These are phyloP conservation scores for Perizoma flavofasciatum DNA, from an alignment of 2,888 invertebrate species.

Conservation along the genomic window DNA sequence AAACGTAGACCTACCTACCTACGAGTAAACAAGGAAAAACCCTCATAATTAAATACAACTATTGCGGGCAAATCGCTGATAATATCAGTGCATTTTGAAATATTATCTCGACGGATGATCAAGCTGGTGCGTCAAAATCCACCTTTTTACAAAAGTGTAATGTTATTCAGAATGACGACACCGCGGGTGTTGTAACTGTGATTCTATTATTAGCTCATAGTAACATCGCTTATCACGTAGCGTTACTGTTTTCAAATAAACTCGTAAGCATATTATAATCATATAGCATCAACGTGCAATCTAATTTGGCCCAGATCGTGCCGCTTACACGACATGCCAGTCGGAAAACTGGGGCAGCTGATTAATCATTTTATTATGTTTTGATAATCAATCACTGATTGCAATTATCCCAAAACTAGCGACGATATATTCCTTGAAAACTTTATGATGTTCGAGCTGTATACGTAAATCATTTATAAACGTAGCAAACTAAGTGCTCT, in stretches of 20 bases:
- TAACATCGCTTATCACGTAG: slow-evolving; percentile 39
- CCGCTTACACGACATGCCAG: slow-evolving; percentile 74
- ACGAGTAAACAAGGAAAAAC: slow-evolving; percentile 30
- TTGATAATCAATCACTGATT: slow-evolving; percentile 63
- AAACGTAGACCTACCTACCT: slow-evolving; percentile 8
- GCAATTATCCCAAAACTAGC: slow-evolving; percentile 58
- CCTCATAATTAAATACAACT: slow-evolving; percentile 26
- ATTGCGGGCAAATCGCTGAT: slow-evolving; percentile 26
- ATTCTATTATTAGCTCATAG: slow-evolving; percentile 43
- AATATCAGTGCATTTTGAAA: slow-evolving; percentile 29
- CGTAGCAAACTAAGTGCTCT: too few species aligned
- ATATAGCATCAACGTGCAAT: slow-evolving; percentile 47
- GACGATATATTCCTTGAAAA: slow-evolving; percentile 24
- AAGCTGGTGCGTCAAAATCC: slow-evolving; percentile 30
- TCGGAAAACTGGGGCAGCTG: slow-evolving; percentile 68
- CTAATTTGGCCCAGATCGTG: slow-evolving; percentile 66
- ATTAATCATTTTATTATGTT: slow-evolving; percentile 67
- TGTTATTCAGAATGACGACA: slow-evolving; percentile 47
- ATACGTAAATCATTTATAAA: slow-evolving; percentile 10
- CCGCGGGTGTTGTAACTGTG: slow-evolving; percentile 44
- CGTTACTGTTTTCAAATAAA: slow-evolving; percentile 41
- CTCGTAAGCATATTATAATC: slow-evolving; percentile 43
- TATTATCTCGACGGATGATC: slow-evolving; percentile 37
- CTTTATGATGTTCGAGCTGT: slow-evolving; percentile 7
- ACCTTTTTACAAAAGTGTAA: slow-evolving; percentile 45